phyloP scores from a whole-genome alignment of 2,888 invertebrate genomes.

The Pilophorus perplexus region DNA sequence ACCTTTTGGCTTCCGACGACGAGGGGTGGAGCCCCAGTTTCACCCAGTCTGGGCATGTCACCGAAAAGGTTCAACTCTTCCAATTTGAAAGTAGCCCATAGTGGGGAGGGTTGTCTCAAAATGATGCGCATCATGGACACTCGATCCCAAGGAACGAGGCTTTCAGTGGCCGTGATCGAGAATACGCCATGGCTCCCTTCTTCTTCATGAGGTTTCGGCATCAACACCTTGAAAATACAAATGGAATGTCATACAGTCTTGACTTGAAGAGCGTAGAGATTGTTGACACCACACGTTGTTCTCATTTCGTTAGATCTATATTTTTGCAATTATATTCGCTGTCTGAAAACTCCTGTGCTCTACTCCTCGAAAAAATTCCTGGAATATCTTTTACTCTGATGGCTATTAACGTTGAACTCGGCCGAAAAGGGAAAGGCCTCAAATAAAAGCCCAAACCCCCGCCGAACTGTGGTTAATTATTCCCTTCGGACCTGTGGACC shows the following conservation, averaged over 20 bases:
- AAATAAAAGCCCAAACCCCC: too few relatives aligned
- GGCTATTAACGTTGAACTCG: too few relatives aligned
- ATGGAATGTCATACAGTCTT: too few relatives aligned
- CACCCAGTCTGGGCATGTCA: conserved; percentile 34
- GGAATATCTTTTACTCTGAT: too few relatives aligned
- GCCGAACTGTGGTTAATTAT: conserved; percentile 4
- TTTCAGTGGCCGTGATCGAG: conserved; percentile 51
- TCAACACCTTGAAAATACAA: conserved; percentile 48
- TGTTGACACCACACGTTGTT: too few relatives aligned
- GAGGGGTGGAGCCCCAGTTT: conserved; percentile 28
- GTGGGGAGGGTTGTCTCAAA: conserved; percentile 53
- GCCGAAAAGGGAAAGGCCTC: too few relatives aligned
- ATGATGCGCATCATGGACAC: conserved; percentile 52
- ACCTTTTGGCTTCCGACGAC: conserved; percentile 32
- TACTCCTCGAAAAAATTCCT: too few relatives aligned
- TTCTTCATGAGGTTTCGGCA: conserved; percentile 52
- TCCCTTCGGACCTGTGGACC: conserved; percentile 4
- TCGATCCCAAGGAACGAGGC: conserved; percentile 49
- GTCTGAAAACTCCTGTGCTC: too few relatives aligned
- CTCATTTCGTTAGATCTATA: too few relatives aligned
- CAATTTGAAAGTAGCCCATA: conserved; percentile 52
- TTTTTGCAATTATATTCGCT: too few relatives aligned
- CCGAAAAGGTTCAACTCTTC: conserved; percentile 51
- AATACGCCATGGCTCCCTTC: conserved; percentile 51
- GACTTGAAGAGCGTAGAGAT: too few relatives aligned